A percentile compares a stretch with the other conserved stretches of the same genome.
Conservation (phyloP, 2,113 vertebrate genomes). For the Tricholaema leucomelas region DNA sequence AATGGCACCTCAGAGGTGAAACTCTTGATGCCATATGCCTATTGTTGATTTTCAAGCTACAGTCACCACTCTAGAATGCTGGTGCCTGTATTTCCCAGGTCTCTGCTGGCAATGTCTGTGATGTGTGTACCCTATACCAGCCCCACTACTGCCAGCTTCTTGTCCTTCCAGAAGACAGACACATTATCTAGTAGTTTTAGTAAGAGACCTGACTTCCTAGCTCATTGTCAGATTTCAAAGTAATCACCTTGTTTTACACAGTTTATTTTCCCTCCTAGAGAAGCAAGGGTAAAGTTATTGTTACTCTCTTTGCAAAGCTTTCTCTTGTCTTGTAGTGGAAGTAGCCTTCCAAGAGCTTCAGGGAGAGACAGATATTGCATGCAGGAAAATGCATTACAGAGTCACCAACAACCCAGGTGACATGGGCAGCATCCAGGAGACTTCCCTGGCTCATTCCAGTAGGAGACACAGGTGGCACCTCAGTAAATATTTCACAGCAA, state of each 20-base stretch:
- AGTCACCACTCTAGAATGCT: not conserved
- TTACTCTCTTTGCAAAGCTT: not conserved
- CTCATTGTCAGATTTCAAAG: not conserved
- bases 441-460: not conserved
- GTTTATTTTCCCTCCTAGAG: not conserved
- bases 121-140: not conserved
- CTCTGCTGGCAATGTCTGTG: not conserved
- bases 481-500: not conserved
- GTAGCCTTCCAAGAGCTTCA: not conserved
- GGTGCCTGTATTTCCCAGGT: not conserved
- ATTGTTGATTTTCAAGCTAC: not conserved
- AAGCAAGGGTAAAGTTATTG: not conserved
- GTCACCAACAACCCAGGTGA: not conserved
- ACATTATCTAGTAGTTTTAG: not conserved
- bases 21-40: not conserved
- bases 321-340: not conserved
- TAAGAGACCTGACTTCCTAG: not conserved
- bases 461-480: not conserved
- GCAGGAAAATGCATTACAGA: not conserved
- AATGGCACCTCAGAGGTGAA: not conserved
- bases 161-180: not conserved
- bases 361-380: not conserved
- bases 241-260: not conserved
- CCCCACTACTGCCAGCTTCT: not conserved
- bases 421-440: not conserved